Base-by-base conservation (phyloP, 1,140 invertebrate genomes). In the Argopecten irradians region DNA sequence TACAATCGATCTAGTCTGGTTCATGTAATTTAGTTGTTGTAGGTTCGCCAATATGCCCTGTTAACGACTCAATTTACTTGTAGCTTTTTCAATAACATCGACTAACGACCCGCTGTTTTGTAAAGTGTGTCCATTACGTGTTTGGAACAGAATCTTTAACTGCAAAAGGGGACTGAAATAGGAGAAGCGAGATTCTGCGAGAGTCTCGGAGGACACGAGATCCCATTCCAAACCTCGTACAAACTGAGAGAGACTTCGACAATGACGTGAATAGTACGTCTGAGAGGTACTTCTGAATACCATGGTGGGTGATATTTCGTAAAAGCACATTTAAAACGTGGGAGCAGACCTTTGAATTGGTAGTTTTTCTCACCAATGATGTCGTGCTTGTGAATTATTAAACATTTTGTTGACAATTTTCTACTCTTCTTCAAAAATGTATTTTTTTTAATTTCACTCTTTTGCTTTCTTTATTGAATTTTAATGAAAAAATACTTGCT, bases 11-110 rank as follows among this genome's bases (percentile, higher is more conserved):
- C 28, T 28, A 28, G 55, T 71, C n/a, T 71, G 55, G 22, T 71
- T n/a, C 55, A 71, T 71, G 55, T n/a, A 71, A 71, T 71, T 71
- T 71, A 71, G 8, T 71, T 71, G 55, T 71, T 71, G 55, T 71
- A n/a, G 43, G 43, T 55, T 55, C 43, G 55, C 28, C 55, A 71
- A 71, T 71, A 46, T 16, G 1, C 22, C 2, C 43, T 16, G 43
- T 46, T 46, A 46, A 46, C 5, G 43, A 46, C 14, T 46, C 43
- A 46, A 46, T 46, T 46, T 8, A 46, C 43, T 46, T 46, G 43
- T 46, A 46, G 43, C 13, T 46, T 46, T 19, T 46, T 46, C 43
- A 46, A 46, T 46, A 71, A 71, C 55, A 71, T 28, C 55, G 28
- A n/a, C 28, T 71, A 28, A 71, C 55, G 55, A 71, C 55, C 8